Conservation (phyloP, 2,113 vertebrate genomes). For the Porphyrio hochstetteri region DNA sequence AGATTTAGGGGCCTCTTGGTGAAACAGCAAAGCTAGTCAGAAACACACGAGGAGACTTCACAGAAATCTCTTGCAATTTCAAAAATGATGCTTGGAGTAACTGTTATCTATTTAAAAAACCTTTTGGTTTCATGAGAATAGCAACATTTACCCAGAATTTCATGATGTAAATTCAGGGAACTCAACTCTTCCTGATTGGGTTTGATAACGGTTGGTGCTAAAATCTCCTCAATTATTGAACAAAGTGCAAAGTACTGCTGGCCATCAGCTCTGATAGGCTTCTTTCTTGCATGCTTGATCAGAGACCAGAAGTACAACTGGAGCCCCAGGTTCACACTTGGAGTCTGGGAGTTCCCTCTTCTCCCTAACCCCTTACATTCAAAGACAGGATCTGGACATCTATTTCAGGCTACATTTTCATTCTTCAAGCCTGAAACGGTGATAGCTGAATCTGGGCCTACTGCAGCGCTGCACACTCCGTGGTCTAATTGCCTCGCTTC, state of each 20-base stretch:
- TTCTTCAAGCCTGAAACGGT: background rate
- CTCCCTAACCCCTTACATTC: background rate
- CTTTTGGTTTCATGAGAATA: background rate
- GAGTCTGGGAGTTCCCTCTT: background rate
- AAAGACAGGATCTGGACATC: background rate
- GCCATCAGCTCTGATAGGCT: background rate
- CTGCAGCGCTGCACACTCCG: background rate
- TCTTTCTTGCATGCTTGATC: background rate
- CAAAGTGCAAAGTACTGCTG: accelerated
- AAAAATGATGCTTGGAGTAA: background rate
- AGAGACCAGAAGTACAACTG: background rate
- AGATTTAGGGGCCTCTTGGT: background rate
- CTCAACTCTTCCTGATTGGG: accelerated
- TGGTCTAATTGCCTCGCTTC: background rate
- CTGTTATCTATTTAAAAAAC: background rate
- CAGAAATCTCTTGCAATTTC: background rate
- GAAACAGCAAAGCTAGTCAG: background rate
- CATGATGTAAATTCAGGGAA: background rate
- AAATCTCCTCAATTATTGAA: background rate
- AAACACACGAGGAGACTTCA: background rate
- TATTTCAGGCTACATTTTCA: background rate
- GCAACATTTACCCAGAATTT: background rate
- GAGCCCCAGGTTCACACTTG: background rate
- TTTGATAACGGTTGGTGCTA: accelerated
- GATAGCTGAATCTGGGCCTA: background rate